Percentiles rank a stretch among this genome's conserved stretches.
phyloP scores from a whole-genome alignment of 1,140 invertebrate genomes.

The Laodelphax striatellus region DNA sequence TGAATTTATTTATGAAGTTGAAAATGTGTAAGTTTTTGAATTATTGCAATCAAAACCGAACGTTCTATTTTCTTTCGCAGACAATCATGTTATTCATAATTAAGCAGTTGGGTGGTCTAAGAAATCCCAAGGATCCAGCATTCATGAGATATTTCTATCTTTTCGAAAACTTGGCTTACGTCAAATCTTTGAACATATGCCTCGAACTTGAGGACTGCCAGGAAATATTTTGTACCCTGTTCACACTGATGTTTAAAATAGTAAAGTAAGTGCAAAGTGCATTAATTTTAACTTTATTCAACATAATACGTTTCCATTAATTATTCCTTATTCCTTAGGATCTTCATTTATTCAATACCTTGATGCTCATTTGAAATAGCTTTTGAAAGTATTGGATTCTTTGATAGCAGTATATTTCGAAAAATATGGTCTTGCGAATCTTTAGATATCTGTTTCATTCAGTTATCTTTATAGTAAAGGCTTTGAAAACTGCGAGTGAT shows the following conservation, averaged over 20 bases:
- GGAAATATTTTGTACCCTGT: conserved; percentile 89
- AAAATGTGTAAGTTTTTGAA: too few relatives aligned
- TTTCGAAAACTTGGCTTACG: conserved; percentile 90
- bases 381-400: background rate
- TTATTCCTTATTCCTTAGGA: background rate
- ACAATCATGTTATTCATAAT: conserved; percentile 94
- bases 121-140: conserved; percentile 92
- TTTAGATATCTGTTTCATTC: too few relatives aligned
- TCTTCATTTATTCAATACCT: too few relatives aligned
- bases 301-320: background rate
- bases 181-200: conserved; percentile 98
- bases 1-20: too few relatives aligned
- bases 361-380: background rate
- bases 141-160: conserved; percentile 97
- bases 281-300: background rate
- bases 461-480: too few relatives aligned
- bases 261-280: conserved; percentile 62
- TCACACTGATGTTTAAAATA: conserved; percentile 92
- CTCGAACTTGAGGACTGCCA: conserved; percentile 95
- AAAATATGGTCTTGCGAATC: too few relatives aligned
- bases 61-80: conserved; percentile 39
- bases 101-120: conserved; percentile 82
- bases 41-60: background rate
- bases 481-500: too few relatives aligned
- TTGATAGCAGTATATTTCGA: background rate